Conservation (phyloP, 2,113 vertebrate genomes). For the Hemiprocne comata region DNA sequence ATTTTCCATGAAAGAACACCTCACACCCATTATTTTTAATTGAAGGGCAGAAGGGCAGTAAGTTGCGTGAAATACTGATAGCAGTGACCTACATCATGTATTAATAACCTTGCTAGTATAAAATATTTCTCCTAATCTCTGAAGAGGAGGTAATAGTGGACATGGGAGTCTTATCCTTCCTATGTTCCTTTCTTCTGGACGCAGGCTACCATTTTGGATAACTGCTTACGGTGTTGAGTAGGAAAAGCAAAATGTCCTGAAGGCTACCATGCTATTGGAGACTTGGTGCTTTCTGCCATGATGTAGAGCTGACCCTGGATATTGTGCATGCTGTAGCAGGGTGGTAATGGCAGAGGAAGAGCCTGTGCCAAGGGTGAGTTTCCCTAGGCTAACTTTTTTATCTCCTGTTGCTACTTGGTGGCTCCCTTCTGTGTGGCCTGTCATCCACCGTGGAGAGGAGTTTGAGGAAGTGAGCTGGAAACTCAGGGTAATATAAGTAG, state of each 20-base stretch:
- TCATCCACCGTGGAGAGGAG: background rate
- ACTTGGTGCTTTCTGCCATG: background rate
- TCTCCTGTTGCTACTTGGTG: background rate
- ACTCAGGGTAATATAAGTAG: background rate
- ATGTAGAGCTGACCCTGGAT: background rate
- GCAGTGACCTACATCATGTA: background rate
- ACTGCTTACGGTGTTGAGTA: background rate
- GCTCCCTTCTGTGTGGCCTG: background rate
- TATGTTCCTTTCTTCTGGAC: rapidly evolving
- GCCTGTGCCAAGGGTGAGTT: background rate
- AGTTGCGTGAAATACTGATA: background rate
- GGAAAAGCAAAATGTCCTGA: background rate
- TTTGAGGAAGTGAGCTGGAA: background rate
- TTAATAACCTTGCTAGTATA: background rate
- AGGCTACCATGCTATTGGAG: background rate
- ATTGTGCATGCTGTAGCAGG: rapidly evolving
- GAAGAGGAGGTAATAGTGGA: background rate
- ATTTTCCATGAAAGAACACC: background rate
- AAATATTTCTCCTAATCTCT: background rate
- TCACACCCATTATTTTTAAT: background rate
- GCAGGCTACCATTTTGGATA: background rate
- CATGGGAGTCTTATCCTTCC: rapidly evolving
- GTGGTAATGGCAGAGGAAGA: background rate
- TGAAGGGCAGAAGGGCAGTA: background rate
- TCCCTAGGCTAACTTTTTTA: background rate